Conservation (phyloP, 2,888 invertebrate genomes). For the Thumatha senex region DNA sequence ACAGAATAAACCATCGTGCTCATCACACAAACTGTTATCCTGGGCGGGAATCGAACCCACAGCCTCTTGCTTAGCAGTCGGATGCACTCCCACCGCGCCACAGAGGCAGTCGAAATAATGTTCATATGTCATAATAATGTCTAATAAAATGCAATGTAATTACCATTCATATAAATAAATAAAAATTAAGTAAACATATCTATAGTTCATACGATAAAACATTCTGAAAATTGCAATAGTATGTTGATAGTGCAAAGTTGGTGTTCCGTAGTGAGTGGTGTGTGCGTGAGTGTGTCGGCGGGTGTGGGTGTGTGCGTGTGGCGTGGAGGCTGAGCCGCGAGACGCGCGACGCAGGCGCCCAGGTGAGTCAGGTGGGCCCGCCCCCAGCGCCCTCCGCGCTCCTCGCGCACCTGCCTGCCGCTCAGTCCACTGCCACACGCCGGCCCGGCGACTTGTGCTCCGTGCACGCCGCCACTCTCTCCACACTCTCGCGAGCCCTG, state of each 20-base stretch:
- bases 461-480: slow-evolving; percentile 80
- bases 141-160: too few relatives aligned
- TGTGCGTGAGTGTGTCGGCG: slow-evolving; percentile 18
- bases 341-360: slow-evolving; percentile 77
- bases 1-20: too few relatives aligned
- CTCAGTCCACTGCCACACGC: slow-evolving; percentile 73
- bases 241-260: slow-evolving; percentile 3
- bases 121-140: too few relatives aligned
- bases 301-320: slow-evolving; percentile 13
- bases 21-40: too few relatives aligned
- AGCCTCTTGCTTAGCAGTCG: too few relatives aligned
- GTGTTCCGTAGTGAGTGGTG: slow-evolving; percentile 25
- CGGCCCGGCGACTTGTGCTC: slow-evolving; percentile 79
- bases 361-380: slow-evolving; percentile 82
- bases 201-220: too few relatives aligned
- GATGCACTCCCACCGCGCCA: too few relatives aligned
- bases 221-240: slow-evolving; percentile 25
- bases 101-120: too few relatives aligned
- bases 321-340: slow-evolving; percentile 29
- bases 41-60: too few relatives aligned
- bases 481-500: slow-evolving; percentile 80
- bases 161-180: too few relatives aligned
- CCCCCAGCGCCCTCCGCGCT: slow-evolving; percentile 73
- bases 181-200: too few relatives aligned
- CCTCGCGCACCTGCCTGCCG: slow-evolving; percentile 74